Percentiles rank a stretch among this genome's conserved stretches.
These are phyloP conservation scores for Notiomystis cincta DNA, from an alignment of 2,113 vertebrate species.

Conservation along the genomic window DNA sequence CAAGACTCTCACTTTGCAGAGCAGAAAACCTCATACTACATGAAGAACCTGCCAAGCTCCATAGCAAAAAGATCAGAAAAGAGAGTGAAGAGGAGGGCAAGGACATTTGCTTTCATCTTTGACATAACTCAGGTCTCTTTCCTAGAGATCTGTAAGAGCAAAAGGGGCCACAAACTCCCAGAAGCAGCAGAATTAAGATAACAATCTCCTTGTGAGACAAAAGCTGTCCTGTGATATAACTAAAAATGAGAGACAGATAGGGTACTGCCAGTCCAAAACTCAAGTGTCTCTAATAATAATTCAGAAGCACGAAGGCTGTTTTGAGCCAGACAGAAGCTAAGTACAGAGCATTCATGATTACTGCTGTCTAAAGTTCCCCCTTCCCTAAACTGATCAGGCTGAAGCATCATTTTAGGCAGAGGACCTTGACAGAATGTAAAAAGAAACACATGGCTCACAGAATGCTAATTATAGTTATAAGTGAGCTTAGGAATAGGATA, in stretches of 20 bases:
- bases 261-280: not conserved
- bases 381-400: not conserved
- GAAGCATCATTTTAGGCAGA: not conserved
- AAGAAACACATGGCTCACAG: not conserved
- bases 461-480: not conserved
- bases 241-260: not conserved
- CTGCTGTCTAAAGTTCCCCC: not conserved
- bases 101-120: not conserved
- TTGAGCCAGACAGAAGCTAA: not conserved
- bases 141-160: not conserved
- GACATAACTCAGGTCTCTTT: not conserved
- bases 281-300: not conserved
- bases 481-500: not conserved
- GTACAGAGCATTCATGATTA: not conserved
- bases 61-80: not conserved
- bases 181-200: not conserved
- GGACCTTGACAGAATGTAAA: not conserved
- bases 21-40: not conserved
- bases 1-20: not conserved
- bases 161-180: not conserved
- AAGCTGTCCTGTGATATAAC: not conserved
- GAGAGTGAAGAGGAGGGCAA: not conserved
- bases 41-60: not conserved
- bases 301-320: not conserved
- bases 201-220: not conserved